Percentiles rank a stretch among this genome's conserved stretches.
These are phyloP conservation scores for Rhinolophus sinicus DNA, from an alignment of 2,113 vertebrate genomes.

Conservation along the genomic window DNA sequence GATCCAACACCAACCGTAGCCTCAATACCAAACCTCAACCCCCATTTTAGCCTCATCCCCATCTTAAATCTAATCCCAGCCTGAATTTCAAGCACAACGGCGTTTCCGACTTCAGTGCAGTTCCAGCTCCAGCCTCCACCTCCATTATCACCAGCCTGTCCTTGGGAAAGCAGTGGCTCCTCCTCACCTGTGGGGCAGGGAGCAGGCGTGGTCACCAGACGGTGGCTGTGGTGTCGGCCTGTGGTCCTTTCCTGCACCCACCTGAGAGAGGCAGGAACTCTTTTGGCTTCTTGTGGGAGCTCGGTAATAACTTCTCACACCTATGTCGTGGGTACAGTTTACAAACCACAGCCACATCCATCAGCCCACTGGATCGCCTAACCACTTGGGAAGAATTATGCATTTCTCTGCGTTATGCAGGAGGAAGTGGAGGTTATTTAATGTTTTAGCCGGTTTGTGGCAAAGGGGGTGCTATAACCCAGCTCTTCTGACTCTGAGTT, in stretches of 20 bases:
- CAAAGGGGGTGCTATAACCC: background rate
- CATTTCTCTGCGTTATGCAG: background rate
- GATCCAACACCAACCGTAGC: background rate
- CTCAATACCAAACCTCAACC: background rate
- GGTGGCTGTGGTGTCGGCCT: background rate
- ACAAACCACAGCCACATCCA: background rate
- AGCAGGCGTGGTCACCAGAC: background rate
- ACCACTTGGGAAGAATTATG: background rate
- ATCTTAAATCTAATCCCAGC: background rate
- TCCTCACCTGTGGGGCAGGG: background rate
- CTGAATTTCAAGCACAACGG: background rate
- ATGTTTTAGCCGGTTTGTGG: slow-evolving; percentile 18
- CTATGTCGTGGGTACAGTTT: background rate
- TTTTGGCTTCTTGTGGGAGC: background rate
- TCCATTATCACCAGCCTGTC: background rate
- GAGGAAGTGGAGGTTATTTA: background rate
- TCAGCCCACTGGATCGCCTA: background rate
- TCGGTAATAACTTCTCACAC: background rate
- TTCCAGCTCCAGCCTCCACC: background rate
- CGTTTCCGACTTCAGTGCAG: background rate
- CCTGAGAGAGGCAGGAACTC: background rate
- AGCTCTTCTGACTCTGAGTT: background rate
- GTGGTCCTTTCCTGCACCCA: no score
- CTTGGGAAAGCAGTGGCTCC: background rate
- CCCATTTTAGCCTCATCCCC: background rate